A percentile compares a stretch with the other conserved stretches of the same genome.
These are phyloP conservation scores for Philypnodon macrostomus DNA, from an alignment of 2,797 vertebrate genomes.

Conservation along the genomic window DNA sequence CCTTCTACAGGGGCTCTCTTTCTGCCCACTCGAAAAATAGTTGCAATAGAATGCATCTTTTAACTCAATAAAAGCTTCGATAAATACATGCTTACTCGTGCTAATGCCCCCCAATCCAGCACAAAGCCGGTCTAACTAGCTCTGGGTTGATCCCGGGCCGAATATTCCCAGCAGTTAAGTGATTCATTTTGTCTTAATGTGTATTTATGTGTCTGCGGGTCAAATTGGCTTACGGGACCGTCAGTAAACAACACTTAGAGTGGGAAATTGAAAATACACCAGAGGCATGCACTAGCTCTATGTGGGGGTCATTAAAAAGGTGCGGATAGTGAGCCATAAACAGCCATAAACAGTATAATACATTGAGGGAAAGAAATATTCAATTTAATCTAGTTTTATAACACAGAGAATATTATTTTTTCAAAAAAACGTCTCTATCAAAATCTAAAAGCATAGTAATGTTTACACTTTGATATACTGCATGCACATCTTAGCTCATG, in stretches of 20 bases:
- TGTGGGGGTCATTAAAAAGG: conserved; percentile 12
- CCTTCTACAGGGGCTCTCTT: conserved; percentile 6
- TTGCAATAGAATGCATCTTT: conserved; percentile 33
- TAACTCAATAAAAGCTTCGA: conserved; percentile 45
- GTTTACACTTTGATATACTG: background rate
- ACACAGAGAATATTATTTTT: too few relatives aligned
- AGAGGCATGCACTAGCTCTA: background rate
- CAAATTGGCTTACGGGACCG: conserved; percentile 51
- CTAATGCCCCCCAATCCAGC: conserved; percentile 50
- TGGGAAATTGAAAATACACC: conserved; percentile 8
- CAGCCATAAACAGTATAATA: background rate
- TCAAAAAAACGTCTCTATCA: too few relatives aligned
- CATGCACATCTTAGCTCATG: too few relatives aligned
- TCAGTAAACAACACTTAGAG: conserved; percentile 39
- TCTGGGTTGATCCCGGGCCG: conserved; percentile 39
- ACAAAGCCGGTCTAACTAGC: conserved; percentile 47
- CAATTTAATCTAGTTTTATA: background rate
- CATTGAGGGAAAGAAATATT: background rate
- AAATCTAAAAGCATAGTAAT: too few relatives aligned
- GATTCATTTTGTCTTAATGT: conserved; percentile 52
- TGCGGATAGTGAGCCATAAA: conserved; percentile 1
- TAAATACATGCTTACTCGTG: conserved; percentile 42
- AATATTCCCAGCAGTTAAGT: conserved; percentile 38
- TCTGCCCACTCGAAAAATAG: conserved; percentile 6
- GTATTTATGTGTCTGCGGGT: conserved; percentile 52